These are phyloP conservation scores for Falco concolor DNA, from an alignment of 2,797 vertebrate genomes.

Conservation along the genomic window DNA sequence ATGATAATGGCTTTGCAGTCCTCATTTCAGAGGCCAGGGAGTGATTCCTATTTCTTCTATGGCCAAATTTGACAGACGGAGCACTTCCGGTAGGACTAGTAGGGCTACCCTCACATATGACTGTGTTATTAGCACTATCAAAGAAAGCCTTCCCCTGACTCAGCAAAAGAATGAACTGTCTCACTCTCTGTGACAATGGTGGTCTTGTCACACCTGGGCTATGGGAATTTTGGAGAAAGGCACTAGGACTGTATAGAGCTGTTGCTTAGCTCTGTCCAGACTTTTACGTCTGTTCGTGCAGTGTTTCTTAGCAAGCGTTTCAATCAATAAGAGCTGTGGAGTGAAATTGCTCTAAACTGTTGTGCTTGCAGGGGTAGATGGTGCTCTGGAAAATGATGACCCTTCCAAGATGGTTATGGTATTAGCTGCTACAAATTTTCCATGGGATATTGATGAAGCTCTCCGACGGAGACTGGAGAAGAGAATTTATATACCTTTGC, in stretches of 20 bases:
- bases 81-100: background rate
- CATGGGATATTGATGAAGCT: slow-evolving; percentile 99
- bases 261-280: background rate
- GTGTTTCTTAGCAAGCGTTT: background rate
- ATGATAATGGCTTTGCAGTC: background rate
- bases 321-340: background rate
- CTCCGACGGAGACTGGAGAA: slow-evolving; percentile 92
- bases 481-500: slow-evolving; percentile 94
- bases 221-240: background rate
- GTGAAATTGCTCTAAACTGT: background rate
- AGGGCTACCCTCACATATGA: background rate
- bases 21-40: background rate
- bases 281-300: background rate
- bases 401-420: slow-evolving; percentile 99
- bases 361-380: slow-evolving; percentile 84
- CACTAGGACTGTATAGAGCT: background rate
- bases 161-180: background rate
- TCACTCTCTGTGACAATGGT: background rate
- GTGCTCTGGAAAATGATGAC: slow-evolving; percentile 90
- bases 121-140: background rate
- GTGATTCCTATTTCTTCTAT: background rate
- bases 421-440: slow-evolving; percentile 96
- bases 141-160: background rate
- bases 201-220: background rate
- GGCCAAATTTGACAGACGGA: background rate